Base-by-base conservation (phyloP, 2,113 vertebrate species). In the Glaucidium brasilianum region DNA sequence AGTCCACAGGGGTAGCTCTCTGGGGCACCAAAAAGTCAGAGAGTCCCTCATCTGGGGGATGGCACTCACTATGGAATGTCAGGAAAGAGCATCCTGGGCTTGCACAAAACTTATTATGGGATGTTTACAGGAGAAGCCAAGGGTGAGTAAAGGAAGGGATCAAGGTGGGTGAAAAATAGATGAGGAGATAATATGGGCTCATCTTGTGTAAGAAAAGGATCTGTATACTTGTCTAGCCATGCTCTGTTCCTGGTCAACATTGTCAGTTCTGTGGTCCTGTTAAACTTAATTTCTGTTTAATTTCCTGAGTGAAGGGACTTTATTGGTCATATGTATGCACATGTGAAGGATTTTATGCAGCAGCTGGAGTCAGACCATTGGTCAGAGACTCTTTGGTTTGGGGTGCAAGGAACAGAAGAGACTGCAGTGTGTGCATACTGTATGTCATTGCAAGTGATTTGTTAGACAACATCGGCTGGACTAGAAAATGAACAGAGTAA, bases 301-400 rank as follows among this genome's bases (percentile, higher is more conserved):
- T 80, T 81, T 76, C 15, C 13, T 12, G 29, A 62, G 12, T 26
- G 41, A 68, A 5, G 10, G 17, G 5, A 18, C 5, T 49, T n/a
- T 27, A 2, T 6, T 27, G 10, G 37, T 7, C 25, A 30, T 43
- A 19, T 12, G 30, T 0, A 0, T 25, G 16, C 32, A 72, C 27
- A 23, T 8, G 19, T 58, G 43, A 15, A 53, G 43, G 23, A 18
- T 20, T 87, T 43, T 64, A 23, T 25, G 49, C 17, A 74, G 59
- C 37, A 49, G 27, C n/a, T 58, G 35, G 41, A 58, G 18, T 30
- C 17, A 5, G 15, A 50, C 16, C 20, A 12, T 10, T n/a, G 12
- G 12, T 34, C 53, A 92, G 41, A 62, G 25, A 5, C 11, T 55
- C 25, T 29, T 50, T 50, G 18, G 32, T n/a, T 27, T 18, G 23